phyloP scores from a whole-genome alignment of 2,113 vertebrate species.

The Suncus etruscus region DNA sequence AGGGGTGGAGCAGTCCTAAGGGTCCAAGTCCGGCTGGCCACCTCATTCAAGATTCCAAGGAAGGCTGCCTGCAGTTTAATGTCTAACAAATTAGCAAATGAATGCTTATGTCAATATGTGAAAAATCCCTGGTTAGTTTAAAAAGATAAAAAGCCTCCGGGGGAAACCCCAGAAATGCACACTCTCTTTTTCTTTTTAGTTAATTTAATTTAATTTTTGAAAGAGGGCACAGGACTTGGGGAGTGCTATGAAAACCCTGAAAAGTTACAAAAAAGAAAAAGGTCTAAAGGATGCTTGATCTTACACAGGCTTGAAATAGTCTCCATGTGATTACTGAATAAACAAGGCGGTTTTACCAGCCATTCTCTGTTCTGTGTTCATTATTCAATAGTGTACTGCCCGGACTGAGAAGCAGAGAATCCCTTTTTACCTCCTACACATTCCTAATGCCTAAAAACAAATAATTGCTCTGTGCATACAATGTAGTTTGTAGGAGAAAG shows the following conservation, averaged over 20 bases:
- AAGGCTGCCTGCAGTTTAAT: slow-evolving; percentile 82
- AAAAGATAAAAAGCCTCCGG: slow-evolving; percentile 86
- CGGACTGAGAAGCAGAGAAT: slow-evolving; percentile 76
- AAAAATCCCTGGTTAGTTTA: slow-evolving; percentile 88
- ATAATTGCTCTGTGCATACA: neutral
- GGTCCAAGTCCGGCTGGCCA: slow-evolving; percentile 79
- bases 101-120: slow-evolving; percentile 91
- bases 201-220: slow-evolving; percentile 80
- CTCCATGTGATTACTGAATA: slow-evolving; percentile 32
- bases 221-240: slow-evolving; percentile 65
- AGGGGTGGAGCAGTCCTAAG: slow-evolving; percentile 77
- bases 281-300: slow-evolving; percentile 45
- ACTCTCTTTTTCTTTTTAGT: slow-evolving; percentile 70
- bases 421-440: slow-evolving; percentile 54
- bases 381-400: slow-evolving; percentile 68
- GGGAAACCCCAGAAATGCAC: slow-evolving; percentile 83
- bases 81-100: slow-evolving; percentile 91
- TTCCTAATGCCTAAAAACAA: slow-evolving; percentile 48
- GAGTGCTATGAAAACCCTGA: slow-evolving; percentile 67
- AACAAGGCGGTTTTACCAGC: slow-evolving; percentile 65
- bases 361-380: slow-evolving; percentile 54
- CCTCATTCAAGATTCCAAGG: slow-evolving; percentile 84
- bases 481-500: slow-evolving; percentile 21
- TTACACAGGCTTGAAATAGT: slow-evolving; percentile 50
- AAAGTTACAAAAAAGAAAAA: slow-evolving; percentile 57